A percentile compares a stretch with the other conserved stretches of the same genome.
Conservation (phyloP, 2,888 invertebrate genomes). For the Theodoxus fluviatilis region DNA sequence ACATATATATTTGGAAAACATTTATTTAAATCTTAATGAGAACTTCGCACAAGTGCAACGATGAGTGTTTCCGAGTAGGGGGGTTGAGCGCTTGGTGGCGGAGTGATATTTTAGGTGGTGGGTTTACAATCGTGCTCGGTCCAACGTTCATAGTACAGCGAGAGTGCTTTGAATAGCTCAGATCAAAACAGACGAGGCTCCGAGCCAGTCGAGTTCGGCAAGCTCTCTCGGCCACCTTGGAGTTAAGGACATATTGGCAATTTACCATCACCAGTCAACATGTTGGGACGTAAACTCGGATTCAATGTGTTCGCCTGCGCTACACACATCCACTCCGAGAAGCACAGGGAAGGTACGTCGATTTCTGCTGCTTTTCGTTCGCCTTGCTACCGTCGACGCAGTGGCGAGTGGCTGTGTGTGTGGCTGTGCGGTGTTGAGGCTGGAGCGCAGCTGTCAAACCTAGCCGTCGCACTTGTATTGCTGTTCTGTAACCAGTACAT, state of each 20-base stretch:
- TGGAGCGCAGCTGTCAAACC: neutral
- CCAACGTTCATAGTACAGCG: slow-evolving; percentile 50
- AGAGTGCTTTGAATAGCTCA: slow-evolving; percentile 28
- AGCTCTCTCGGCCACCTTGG: slow-evolving; percentile 25
- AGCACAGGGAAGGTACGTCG: slow-evolving; percentile 32
- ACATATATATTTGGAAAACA: neutral
- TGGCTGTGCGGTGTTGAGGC: neutral
- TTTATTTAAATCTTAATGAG: neutral
- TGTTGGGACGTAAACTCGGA: slow-evolving; percentile 47
- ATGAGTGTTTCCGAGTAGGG: no score
- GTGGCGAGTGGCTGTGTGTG: slow-evolving; percentile 15
- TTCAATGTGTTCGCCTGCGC: slow-evolving; percentile 30
- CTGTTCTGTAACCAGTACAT: no score
- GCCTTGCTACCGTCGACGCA: slow-evolving; percentile 13
- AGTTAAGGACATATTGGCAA: slow-evolving; percentile 7
- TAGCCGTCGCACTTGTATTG: neutral
- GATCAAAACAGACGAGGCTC: slow-evolving; percentile 35
- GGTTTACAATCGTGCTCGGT: slow-evolving; percentile 38
- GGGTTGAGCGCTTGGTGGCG: no score
- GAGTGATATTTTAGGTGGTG: neutral
- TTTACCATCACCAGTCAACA: slow-evolving; percentile 30
- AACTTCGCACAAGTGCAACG: no score
- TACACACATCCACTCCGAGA: slow-evolving; percentile 26
- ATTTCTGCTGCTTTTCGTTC: neutral
- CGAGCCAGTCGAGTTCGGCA: slow-evolving; percentile 33